phyloP scores from a whole-genome alignment of 2,888 invertebrate species.

The Linyphia triangularis region DNA sequence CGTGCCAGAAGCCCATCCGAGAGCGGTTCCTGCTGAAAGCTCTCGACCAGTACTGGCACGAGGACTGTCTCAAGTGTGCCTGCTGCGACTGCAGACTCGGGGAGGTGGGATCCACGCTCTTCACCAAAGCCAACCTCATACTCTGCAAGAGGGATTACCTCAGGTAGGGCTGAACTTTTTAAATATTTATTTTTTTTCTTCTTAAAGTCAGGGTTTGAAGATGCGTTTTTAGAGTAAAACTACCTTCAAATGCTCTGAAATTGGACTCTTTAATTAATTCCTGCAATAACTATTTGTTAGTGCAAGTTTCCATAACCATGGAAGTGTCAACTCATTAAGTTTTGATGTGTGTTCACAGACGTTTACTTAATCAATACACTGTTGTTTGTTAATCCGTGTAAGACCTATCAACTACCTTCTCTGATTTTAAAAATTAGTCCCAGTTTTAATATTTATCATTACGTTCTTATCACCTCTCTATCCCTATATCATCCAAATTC shows the following conservation, averaged over 20 bases:
- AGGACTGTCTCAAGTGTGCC: conserved; percentile 94
- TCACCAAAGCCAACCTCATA: conserved; percentile 93
- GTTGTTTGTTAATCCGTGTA: no score
- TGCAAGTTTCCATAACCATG: no score
- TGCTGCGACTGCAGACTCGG: conserved; percentile 95
- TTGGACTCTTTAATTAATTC: neutral
- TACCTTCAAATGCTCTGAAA: neutral
- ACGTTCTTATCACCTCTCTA: no score
- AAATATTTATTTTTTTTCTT: neutral
- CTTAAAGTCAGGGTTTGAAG: neutral
- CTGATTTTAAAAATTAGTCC: no score
- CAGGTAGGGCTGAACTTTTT: conserved; percentile 83
- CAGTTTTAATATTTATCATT: no score
- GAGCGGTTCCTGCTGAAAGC: conserved; percentile 87
- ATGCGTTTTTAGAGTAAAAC: neutral
- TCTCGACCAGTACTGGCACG: conserved; percentile 94
- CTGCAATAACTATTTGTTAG: no score
- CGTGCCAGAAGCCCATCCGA: conserved; percentile 76
- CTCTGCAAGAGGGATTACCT: conserved; percentile 95
- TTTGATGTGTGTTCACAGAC: no score
- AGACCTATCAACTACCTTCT: no score
- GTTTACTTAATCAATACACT: no score
- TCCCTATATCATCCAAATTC: no score
- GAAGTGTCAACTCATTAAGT: no score
- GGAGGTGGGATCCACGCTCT: conserved; percentile 93